Percentiles rank a stretch among this genome's conserved stretches.
These are phyloP conservation scores for Nematostella vectensis DNA, from an alignment of 92 coral and sea anemone genomes.

Conservation along the genomic window DNA sequence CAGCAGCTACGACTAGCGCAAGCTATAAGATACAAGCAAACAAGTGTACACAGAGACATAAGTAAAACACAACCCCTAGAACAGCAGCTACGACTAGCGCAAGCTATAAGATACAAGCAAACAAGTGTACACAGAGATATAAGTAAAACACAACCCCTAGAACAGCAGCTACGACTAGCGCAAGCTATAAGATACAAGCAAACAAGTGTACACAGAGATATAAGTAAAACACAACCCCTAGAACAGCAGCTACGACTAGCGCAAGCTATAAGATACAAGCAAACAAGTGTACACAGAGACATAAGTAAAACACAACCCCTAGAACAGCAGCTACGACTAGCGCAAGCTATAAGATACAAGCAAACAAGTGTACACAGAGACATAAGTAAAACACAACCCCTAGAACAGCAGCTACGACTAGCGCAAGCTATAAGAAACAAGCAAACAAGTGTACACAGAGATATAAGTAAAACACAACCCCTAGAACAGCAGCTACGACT, in stretches of 20 bases:
- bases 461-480: constrained; percentile 83
- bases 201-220: constrained; percentile 62
- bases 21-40: constrained; percentile 32
- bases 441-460: constrained; percentile 70
- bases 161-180: constrained; percentile 76
- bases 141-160: constrained; percentile 86
- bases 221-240: constrained; percentile 89
- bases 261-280: constrained; percentile 39
- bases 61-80: constrained; percentile 84
- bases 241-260: constrained; percentile 73
- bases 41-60: constrained; percentile 74
- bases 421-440: constrained; percentile 39
- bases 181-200: constrained; percentile 32
- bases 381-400: constrained; percentile 86
- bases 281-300: constrained; percentile 76
- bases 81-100: constrained; percentile 75
- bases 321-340: constrained; percentile 79
- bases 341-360: constrained; percentile 37
- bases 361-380: constrained; percentile 73
- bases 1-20: constrained; percentile 69
- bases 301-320: constrained; percentile 83
- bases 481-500: constrained; percentile 78
- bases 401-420: constrained; percentile 77
- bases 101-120: constrained; percentile 32
- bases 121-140: constrained; percentile 70